Conservation (phyloP, 1,140 invertebrate species). For the Macrostomum lignano region DNA sequence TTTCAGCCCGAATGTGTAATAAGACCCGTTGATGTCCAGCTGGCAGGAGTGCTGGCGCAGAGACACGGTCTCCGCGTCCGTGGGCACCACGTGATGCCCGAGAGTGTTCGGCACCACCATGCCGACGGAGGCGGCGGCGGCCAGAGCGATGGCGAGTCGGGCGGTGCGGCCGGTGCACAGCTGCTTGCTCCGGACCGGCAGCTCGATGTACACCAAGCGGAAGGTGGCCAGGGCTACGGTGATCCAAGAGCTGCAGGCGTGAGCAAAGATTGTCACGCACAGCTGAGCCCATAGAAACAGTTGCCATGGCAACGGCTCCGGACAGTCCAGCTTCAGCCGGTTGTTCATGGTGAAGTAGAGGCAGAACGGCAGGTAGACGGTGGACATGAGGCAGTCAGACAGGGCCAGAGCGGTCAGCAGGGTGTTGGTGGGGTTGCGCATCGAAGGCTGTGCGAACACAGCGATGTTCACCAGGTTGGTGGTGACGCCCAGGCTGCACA, state of each 20-base stretch:
- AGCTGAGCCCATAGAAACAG: not conserved
- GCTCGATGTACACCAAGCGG: not conserved
- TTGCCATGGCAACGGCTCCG: not conserved
- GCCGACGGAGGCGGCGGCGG: not conserved
- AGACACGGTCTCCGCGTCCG: not conserved
- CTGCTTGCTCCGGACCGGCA: too few relatives aligned
- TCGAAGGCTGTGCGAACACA: slow-evolving; percentile 33
- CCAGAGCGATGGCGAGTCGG: slow-evolving; percentile 4
- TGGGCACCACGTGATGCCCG: not conserved
- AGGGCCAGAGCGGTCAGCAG: slow-evolving; percentile 48
- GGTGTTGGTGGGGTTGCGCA: slow-evolving; percentile 36
- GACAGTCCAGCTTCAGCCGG: too few relatives aligned
- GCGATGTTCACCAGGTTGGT: slow-evolving; percentile 54
- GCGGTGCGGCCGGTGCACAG: not conserved
- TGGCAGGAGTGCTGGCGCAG: not conserved
- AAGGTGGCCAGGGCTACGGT: slow-evolving; percentile 1
- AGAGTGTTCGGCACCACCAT: slow-evolving; percentile 3
- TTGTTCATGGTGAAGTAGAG: too few relatives aligned
- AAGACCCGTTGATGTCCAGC: not conserved
- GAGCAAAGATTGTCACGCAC: not conserved
- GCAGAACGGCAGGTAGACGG: slow-evolving; percentile 1
- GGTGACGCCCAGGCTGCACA: slow-evolving; percentile 48
- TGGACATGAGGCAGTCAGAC: slow-evolving; percentile 47
- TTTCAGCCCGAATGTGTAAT: not conserved
- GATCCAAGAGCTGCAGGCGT: slow-evolving; percentile 3